Base-by-base conservation (phyloP, 1,140 invertebrate genomes). In the Platyura marginata region DNA sequence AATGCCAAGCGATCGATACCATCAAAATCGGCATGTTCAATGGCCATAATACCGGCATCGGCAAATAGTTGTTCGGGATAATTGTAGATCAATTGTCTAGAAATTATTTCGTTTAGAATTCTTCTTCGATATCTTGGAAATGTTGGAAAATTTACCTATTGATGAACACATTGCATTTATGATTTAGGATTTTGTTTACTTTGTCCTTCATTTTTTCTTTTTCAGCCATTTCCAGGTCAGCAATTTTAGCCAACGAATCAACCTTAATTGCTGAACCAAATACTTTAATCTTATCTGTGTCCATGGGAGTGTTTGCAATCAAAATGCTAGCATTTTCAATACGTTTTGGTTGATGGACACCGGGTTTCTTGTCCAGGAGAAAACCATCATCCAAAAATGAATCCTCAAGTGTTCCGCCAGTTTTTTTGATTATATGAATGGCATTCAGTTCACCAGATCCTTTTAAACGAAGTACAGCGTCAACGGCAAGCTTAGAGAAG, bases 151-250 rank as follows among this genome's bases (percentile, higher is more conserved):
- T 51, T 52, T 56, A 79, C 70, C 83, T 81, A 64, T 99, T 99
- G 53, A 99, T 95, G 54, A 99, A 99, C 1, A 99, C 96, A 67
- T 95, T 99, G 62, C 85, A 89, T 44, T 90, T 85, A 62, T 98
- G 93, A 49, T 81, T 81, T 6, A 98, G 57, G 46, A 99, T 99
- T 62, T 94, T 95, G 47, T 92, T 80, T 1, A 99, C 91, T 74
- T 99, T 99, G 48, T 96, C 87, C 61, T 95, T 97, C 96, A 99
- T 99, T 58, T 99, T 99, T 56, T 98, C 89, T 61, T 98, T 98
- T 56, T 99, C 96, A 18, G 95, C 94, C 21, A 86, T 56, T 68
- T 99, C 96, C 38, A 99, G 64, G 59, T 99, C 94, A 13, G 95
- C 95, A 44, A 99, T 91, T 64, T 98, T 98, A 2, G 94, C 84